phyloP scores from a whole-genome alignment of 2,113 vertebrate species.

The Ictidomys tridecemlineatus region DNA sequence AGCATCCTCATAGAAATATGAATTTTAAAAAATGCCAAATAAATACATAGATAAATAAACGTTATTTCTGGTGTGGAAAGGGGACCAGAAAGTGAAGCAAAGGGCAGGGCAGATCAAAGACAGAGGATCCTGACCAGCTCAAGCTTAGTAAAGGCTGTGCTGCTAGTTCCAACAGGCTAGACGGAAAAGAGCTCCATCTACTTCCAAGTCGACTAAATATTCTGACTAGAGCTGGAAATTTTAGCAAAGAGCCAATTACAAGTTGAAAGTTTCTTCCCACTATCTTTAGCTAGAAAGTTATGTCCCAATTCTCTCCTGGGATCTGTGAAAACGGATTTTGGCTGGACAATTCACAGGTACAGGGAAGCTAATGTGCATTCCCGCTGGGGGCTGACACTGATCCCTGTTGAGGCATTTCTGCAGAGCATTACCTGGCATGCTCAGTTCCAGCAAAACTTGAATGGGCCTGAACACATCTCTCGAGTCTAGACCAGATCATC shows the following conservation, averaged over 20 bases:
- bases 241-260: background rate
- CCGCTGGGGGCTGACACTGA: background rate
- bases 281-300: background rate
- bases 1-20: background rate
- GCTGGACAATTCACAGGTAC: background rate
- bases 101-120: background rate
- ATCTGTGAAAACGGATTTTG: background rate
- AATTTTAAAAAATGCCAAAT: background rate
- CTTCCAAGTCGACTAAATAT: background rate
- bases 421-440: background rate
- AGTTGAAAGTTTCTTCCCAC: background rate
- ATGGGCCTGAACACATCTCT: slow-evolving; percentile 47
- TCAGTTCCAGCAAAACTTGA: background rate
- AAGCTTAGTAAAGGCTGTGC: background rate
- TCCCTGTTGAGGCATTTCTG: background rate
- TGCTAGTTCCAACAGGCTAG: background rate
- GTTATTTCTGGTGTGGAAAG: background rate
- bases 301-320: background rate
- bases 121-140: background rate
- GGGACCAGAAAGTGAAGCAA: background rate
- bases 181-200: background rate
- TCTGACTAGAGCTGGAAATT: background rate
- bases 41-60: slow-evolving; percentile 7
- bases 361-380: background rate
- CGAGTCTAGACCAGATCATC: background rate